Percentiles rank a stretch among this genome's conserved stretches.
Conservation (phyloP, 2,888 invertebrate species). For the Vannuccia rotundouncinata region DNA sequence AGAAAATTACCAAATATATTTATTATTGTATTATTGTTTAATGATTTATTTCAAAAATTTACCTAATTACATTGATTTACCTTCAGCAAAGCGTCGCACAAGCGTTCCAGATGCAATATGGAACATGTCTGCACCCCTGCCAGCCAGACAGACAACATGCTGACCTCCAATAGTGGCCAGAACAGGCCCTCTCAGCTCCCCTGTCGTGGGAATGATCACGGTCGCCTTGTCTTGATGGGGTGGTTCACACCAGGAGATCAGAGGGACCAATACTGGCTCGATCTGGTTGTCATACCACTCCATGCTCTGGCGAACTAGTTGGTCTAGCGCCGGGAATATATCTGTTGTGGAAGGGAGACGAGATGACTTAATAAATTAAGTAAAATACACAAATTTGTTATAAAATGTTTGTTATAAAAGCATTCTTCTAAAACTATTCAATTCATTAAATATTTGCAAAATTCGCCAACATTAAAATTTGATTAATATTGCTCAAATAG, state of each 20-base stretch:
- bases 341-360: neutral
- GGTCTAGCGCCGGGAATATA: neutral
- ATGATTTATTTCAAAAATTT: neutral
- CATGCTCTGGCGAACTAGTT: conserved; percentile 29
- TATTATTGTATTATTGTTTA: too few relatives aligned
- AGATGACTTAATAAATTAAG: neutral
- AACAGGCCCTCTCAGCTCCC: conserved; percentile 1
- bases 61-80: neutral
- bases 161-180: neutral
- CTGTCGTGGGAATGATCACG: neutral
- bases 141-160: neutral
- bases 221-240: neutral
- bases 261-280: conserved; percentile 11
- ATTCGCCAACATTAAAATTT: too few relatives aligned
- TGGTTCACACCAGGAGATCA: neutral
- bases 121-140: neutral
- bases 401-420: too few relatives aligned
- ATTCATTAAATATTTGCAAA: too few relatives aligned
- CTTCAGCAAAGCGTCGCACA: neutral
- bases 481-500: too few relatives aligned
- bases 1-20: too few relatives aligned
- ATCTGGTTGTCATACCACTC: conserved; percentile 11
- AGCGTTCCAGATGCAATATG: conserved; percentile 24
- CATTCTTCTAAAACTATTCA: too few relatives aligned
- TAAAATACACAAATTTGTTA: too few relatives aligned